These are phyloP conservation scores for Sinocyclocheilus anshuiensis DNA, from an alignment of 2,113 vertebrate species.

Conservation along the genomic window DNA sequence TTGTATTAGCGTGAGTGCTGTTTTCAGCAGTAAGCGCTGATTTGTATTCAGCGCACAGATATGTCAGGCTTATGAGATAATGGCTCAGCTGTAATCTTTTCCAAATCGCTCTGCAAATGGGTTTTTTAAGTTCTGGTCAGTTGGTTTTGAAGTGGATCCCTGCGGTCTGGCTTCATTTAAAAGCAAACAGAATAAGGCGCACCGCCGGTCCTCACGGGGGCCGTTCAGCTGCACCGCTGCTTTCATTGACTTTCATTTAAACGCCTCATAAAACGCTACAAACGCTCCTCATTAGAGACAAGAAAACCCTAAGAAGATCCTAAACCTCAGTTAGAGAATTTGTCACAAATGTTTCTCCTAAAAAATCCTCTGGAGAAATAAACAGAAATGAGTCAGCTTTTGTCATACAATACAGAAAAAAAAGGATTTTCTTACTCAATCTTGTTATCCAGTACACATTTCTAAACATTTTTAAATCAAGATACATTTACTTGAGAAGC, in stretches of 20 bases:
- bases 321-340: background rate
- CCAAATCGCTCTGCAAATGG: slow-evolving; percentile 26
- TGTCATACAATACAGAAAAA: background rate
- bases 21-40: slow-evolving; percentile 18
- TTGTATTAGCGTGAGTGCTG: slow-evolving; percentile 31
- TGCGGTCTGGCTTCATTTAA: slow-evolving; percentile 7
- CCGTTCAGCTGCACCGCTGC: background rate
- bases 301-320: background rate
- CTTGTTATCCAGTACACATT: background rate
- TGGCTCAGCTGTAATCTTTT: slow-evolving; percentile 28
- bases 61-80: background rate
- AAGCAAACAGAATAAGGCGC: background rate
- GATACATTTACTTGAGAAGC: background rate
- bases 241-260: slow-evolving; percentile 30
- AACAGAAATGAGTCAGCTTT: too few relatives aligned
- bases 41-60: slow-evolving; percentile 37
- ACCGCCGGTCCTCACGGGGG: background rate
- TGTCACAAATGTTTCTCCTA: too few relatives aligned
- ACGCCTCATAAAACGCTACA: background rate
- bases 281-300: background rate
- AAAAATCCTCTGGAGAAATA: too few relatives aligned
- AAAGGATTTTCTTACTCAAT: background rate
- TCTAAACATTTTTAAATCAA: background rate
- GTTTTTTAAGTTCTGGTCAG: background rate
- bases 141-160: background rate